Conservation (phyloP, 1,140 invertebrate genomes). For the Zaprionus capensis region DNA sequence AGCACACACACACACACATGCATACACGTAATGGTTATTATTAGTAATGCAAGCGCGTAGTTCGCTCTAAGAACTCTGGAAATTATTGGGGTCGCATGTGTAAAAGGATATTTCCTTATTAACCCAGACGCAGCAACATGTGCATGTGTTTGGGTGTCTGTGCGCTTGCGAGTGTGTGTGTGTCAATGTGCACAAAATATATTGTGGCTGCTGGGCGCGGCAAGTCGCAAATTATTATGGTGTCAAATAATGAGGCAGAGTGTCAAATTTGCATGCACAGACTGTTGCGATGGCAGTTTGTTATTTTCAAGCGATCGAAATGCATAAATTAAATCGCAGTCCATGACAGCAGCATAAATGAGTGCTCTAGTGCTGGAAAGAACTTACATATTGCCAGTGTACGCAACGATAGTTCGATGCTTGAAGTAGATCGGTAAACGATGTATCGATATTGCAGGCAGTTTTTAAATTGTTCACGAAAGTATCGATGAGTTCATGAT, state of each 20-base stretch:
- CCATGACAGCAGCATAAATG: conserved; percentile 33
- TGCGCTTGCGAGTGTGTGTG: background rate
- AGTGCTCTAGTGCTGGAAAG: background rate
- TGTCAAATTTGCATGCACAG: conserved; percentile 80
- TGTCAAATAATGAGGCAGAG: conserved; percentile 79
- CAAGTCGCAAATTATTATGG: conserved; percentile 66
- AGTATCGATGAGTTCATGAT: too few relatives aligned
- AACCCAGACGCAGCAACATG: conserved; percentile 47
- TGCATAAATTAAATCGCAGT: conserved; percentile 72
- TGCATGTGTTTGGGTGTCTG: background rate
- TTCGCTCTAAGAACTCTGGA: conserved; percentile 61
- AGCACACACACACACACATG: conserved; percentile 22
- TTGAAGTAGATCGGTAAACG: background rate
- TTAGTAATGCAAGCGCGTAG: conserved; percentile 75
- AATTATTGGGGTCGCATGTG: conserved; percentile 82
- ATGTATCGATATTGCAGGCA: background rate
- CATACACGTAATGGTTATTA: conserved; percentile 71
- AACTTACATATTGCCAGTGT: background rate
- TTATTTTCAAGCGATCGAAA: conserved; percentile 66
- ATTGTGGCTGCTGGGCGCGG: conserved; percentile 38
- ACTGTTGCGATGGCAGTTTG: conserved; percentile 64
- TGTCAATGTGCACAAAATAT: conserved; percentile 39
- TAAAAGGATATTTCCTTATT: conserved; percentile 84
- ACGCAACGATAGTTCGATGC: background rate
- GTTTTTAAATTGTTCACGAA: too few relatives aligned